Evolutionary conservation across 2,113 vertebrate species (phyloP).

Genomic region (Seriola rivoliana): DNA sequence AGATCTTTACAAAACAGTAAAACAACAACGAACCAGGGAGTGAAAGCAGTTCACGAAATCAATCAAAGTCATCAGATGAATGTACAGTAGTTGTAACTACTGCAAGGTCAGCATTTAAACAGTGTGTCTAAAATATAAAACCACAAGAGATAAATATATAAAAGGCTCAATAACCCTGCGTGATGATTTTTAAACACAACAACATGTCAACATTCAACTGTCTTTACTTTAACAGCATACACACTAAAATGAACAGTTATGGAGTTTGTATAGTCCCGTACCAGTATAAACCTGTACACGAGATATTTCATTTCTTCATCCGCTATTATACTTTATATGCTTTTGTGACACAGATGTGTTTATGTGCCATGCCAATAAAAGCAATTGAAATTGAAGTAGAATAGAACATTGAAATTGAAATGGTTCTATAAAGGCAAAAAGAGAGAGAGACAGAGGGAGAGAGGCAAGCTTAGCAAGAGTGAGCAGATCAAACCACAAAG

Average conservation of each 20-base stretch:
- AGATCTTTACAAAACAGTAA: too few relatives aligned
- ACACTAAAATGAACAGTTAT: background rate
- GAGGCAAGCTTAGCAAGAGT: slow-evolving; percentile 20
- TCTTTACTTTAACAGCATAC: background rate
- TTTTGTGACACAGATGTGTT: background rate
- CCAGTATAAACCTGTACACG: too few relatives aligned
- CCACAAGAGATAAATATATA: too few relatives aligned
- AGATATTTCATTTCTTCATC: too few relatives aligned
- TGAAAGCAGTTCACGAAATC: too few relatives aligned
- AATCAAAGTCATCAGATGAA: too few relatives aligned
- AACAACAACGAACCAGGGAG: too few relatives aligned
- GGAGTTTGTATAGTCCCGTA: background rate
- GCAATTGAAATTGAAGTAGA: background rate
- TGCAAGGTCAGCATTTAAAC: too few relatives aligned
- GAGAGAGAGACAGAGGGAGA: background rate
- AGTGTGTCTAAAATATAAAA: too few relatives aligned
- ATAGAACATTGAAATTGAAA: background rate
- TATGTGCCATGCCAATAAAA: background rate
- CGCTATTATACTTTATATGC: background rate
- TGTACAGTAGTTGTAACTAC: too few relatives aligned
- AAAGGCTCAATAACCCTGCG: too few relatives aligned
- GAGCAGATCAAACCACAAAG: background rate
- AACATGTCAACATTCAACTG: background rate
- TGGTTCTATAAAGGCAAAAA: background rate
- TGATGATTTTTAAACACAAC: background rate